phyloP scores from a whole-genome alignment of 2,888 invertebrate genomes.

The Mystacides longicornis region DNA sequence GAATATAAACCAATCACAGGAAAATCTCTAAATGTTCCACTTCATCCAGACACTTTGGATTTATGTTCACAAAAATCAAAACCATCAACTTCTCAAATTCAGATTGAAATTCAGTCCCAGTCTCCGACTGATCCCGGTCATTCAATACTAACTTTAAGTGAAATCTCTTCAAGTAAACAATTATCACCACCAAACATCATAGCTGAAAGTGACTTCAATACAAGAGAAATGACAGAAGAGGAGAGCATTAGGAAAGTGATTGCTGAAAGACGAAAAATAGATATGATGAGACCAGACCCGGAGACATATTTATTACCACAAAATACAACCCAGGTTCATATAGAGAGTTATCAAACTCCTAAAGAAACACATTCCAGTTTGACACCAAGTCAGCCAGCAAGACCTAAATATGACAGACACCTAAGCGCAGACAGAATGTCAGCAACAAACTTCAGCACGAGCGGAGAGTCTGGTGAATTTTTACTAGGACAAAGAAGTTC shows the following conservation, averaged over 20 bases:
- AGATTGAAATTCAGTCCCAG: slow-evolving; percentile 20
- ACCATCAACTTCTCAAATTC: slow-evolving; percentile 12
- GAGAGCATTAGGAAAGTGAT: slow-evolving; percentile 55
- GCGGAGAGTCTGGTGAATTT: slow-evolving; percentile 25
- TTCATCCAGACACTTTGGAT: slow-evolving; percentile 2
- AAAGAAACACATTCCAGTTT: slow-evolving; percentile 17
- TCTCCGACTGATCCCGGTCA: slow-evolving; percentile 16
- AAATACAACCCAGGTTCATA: slow-evolving; percentile 23
- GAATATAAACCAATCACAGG: slow-evolving; percentile 17
- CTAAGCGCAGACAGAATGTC: slow-evolving; percentile 26
- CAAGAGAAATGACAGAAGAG: slow-evolving; percentile 22
- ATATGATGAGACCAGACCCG: slow-evolving; percentile 33
- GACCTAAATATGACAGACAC: slow-evolving; percentile 22
- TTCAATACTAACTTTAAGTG: slow-evolving; percentile 14
- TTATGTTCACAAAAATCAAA: slow-evolving; percentile 12
- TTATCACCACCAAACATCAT: slow-evolving; percentile 17
- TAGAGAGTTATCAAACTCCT: slow-evolving; percentile 24
- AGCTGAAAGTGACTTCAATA: slow-evolving; percentile 21
- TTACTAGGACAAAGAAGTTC: slow-evolving; percentile 24
- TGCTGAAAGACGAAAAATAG: slow-evolving; percentile 53
- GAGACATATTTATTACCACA: slow-evolving; percentile 13
- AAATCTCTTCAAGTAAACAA: slow-evolving; percentile 17
- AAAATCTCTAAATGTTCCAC: slow-evolving; percentile 9
- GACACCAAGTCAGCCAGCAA: slow-evolving; percentile 4
- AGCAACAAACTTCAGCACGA: slow-evolving; percentile 25